Evolutionary conservation across 2,113 vertebrate species (phyloP).

Genomic region (Catharus fuscescens): DNA sequence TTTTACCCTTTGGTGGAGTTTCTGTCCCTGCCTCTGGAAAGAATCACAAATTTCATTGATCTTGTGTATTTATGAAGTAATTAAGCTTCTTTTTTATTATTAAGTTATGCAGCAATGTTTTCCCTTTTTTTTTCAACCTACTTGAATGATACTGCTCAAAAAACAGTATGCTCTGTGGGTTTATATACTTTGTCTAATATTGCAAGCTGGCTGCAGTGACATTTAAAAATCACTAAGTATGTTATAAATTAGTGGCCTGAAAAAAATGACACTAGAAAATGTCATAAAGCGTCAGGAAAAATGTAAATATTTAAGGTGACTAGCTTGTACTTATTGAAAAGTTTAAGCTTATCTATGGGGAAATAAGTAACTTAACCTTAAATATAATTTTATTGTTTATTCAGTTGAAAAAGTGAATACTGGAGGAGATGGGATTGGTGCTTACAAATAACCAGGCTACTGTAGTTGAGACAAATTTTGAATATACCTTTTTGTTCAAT

Average conservation of each 20-base stretch:
- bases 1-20: not conserved
- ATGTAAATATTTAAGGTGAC: constrained; percentile 63
- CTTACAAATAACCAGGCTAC: not conserved
- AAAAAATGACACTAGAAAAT: constrained; percentile 17
- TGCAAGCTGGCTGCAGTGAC: not conserved
- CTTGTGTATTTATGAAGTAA: not conserved
- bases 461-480: not conserved
- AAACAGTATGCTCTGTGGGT: not conserved
- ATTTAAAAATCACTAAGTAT: constrained; percentile 49
- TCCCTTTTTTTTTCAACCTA: not conserved
- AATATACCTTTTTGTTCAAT: not conserved
- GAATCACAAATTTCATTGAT: not conserved
- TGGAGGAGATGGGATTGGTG: not conserved
- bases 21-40: not conserved
- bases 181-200: constrained; percentile 2
- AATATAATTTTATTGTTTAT: constrained; percentile 36
- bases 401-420: constrained; percentile 8
- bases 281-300: constrained; percentile 19
- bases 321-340: constrained; percentile 38
- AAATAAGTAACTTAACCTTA: constrained; percentile 42
- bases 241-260: constrained; percentile 19
- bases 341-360: constrained; percentile 32
- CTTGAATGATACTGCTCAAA: not conserved
- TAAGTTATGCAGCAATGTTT: not conserved
- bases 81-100: not conserved